Percentiles rank a stretch among this genome's conserved stretches.
phyloP scores from a whole-genome alignment of 2,113 vertebrate species.

The Phalacrocorax aristotelis region DNA sequence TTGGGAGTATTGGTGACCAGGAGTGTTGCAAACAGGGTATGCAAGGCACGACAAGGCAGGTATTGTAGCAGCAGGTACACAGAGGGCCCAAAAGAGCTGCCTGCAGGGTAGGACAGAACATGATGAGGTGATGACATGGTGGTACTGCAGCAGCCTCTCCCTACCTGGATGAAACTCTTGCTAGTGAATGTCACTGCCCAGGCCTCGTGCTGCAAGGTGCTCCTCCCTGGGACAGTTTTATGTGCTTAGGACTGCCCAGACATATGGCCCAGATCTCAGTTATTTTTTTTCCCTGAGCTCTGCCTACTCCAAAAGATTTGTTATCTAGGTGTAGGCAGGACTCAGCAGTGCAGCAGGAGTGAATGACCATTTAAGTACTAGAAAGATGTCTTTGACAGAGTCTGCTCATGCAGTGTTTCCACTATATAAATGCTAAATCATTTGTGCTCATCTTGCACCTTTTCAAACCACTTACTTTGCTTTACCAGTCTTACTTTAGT shows the following conservation, averaged over 20 bases:
- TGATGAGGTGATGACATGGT: neutral
- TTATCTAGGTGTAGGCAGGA: neutral
- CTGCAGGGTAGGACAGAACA: neutral
- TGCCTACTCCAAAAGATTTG: neutral
- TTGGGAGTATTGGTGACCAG: neutral
- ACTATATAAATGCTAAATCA: neutral
- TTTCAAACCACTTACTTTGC: neutral
- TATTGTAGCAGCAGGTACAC: neutral
- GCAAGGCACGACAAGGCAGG: neutral
- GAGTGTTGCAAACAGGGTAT: neutral
- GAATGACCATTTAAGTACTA: no score
- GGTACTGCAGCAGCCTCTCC: neutral
- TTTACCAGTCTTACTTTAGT: neutral
- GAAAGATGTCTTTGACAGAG: neutral
- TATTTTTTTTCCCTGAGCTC: neutral
- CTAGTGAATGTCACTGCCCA: neutral
- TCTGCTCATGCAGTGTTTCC: neutral
- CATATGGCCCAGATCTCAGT: rapidly evolving
- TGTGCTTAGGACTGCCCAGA: neutral
- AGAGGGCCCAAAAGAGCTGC: neutral
- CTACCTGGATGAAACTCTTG: neutral
- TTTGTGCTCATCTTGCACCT: neutral
- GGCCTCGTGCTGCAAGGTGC: neutral
- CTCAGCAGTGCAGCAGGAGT: neutral
- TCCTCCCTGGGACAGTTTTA: neutral